phyloP scores from a whole-genome alignment of 2,888 invertebrate genomes.

The Callyntrura guangdongensis region DNA sequence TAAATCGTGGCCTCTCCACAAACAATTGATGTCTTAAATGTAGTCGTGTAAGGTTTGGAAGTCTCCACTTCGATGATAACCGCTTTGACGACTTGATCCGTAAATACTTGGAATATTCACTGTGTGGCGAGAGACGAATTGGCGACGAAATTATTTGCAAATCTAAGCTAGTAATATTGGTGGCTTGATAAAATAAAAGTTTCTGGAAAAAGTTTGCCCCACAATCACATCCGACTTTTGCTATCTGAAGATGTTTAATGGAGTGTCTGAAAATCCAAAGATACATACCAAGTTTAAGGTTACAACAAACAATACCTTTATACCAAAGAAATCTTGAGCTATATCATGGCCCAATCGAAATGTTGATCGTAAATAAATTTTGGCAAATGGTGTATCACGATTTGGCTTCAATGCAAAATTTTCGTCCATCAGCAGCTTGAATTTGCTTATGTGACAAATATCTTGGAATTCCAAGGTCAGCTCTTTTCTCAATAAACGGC shows the following conservation, averaged over 20 bases:
- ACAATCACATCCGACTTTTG: slow-evolving; percentile 75
- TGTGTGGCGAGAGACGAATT: slow-evolving; percentile 67
- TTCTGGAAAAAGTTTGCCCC: slow-evolving; percentile 76
- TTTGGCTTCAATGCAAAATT: slow-evolving; percentile 51
- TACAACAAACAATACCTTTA: neutral
- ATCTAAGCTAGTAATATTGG: slow-evolving; percentile 69
- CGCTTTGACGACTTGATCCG: slow-evolving; percentile 39
- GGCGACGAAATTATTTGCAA: slow-evolving; percentile 72
- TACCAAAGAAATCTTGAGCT: slow-evolving; percentile 73
- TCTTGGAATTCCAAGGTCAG: slow-evolving; percentile 70
- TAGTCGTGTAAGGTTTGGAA: slow-evolving; percentile 63
- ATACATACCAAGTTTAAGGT: neutral
- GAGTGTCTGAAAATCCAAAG: slow-evolving; percentile 45
- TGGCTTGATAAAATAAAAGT: slow-evolving; percentile 65
- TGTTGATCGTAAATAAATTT: slow-evolving; percentile 64
- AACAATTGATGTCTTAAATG: slow-evolving; percentile 73
- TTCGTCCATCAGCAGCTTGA: slow-evolving; percentile 70
- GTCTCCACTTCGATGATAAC: slow-evolving; percentile 59
- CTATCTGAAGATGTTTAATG: slow-evolving; percentile 59
- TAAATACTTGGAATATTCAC: slow-evolving; percentile 65
- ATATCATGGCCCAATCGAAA: slow-evolving; percentile 72
- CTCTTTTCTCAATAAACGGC: slow-evolving; percentile 64
- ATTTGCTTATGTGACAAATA: slow-evolving; percentile 71
- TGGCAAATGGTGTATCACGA: slow-evolving; percentile 67
- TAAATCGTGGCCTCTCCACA: slow-evolving; percentile 61